Percentiles rank a stretch among this genome's conserved stretches.
Conservation (phyloP, 2,113 vertebrate genomes). For the Percina caprodes region DNA sequence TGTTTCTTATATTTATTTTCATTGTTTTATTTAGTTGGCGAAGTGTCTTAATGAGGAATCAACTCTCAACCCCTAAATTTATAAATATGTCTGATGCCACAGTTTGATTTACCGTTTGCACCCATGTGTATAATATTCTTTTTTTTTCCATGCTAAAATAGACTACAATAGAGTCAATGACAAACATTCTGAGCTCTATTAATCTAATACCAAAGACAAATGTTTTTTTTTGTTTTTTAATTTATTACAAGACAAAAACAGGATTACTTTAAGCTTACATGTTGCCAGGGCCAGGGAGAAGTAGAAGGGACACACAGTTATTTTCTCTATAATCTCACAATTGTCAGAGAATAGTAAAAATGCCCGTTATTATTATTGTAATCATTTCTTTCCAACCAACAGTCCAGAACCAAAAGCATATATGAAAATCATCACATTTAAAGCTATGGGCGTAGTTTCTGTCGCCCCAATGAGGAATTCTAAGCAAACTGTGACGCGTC, state of each 20-base stretch:
- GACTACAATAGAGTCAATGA: constrained; percentile 62
- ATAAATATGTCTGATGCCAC: constrained; percentile 65
- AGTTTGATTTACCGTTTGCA: constrained; percentile 68
- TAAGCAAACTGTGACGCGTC: no score
- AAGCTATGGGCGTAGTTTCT: no score
- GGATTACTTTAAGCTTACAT: constrained; percentile 13
- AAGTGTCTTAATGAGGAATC: constrained; percentile 60
- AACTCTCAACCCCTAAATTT: constrained; percentile 72
- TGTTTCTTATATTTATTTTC: constrained; percentile 39
- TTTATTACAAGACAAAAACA: constrained; percentile 8
- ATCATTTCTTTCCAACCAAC: no score
- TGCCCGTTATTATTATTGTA: no score
- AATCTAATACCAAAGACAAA: constrained; percentile 43
- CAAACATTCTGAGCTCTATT: constrained; percentile 48
- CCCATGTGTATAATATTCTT: constrained; percentile 61
- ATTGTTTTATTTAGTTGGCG: constrained; percentile 40
- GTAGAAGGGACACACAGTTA: neutral
- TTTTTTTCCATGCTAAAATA: constrained; percentile 43
- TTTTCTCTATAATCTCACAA: no score
- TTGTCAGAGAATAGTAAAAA: no score
- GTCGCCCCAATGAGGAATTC: no score
- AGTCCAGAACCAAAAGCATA: no score
- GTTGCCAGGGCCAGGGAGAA: neutral
- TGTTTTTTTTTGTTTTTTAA: constrained; percentile 3
- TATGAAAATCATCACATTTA: no score